A percentile compares a stretch with the other conserved stretches of the same genome.
These are phyloP conservation scores for Dorcus hopei DNA, from an alignment of 2,888 invertebrate species.

Conservation along the genomic window DNA sequence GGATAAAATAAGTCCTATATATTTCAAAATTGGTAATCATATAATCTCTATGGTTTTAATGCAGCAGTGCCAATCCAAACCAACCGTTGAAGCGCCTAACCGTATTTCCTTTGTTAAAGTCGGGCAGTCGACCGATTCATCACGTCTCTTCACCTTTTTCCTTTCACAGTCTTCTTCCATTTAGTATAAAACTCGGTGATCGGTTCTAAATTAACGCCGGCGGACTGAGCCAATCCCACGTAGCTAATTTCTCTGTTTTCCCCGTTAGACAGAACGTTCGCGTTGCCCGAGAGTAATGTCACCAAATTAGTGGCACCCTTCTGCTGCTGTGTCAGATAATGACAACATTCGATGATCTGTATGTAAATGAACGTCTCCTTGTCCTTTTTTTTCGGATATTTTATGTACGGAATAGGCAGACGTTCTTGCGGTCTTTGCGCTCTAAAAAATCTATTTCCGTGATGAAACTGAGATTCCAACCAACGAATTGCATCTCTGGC, in stretches of 20 bases:
- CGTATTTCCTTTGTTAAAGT: neutral
- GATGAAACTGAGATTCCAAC: conserved; percentile 83
- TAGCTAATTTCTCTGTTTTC: conserved; percentile 69
- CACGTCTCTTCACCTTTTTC: conserved; percentile 56
- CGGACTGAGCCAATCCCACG: conserved; percentile 73
- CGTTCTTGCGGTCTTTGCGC: conserved; percentile 84
- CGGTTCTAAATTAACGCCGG: conserved; percentile 78
- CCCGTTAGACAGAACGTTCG: conserved; percentile 32
- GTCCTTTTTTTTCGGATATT: conserved; percentile 75
- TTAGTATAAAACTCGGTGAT: conserved; percentile 80
- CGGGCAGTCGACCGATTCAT: neutral
- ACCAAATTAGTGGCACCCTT: conserved; percentile 62
- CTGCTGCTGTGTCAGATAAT: conserved; percentile 65
- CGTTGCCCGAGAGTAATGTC: conserved; percentile 71
- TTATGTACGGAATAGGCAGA: conserved; percentile 66
- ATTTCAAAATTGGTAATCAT: neutral
- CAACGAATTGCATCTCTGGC: conserved; percentile 92
- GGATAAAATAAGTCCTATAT: conserved; percentile 8
- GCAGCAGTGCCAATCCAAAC: neutral
- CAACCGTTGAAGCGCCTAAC: neutral
- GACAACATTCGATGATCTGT: conserved; percentile 81
- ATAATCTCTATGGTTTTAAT: neutral
- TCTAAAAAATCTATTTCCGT: conserved; percentile 82
- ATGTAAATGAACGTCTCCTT: conserved; percentile 70
- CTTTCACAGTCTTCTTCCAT: conserved; percentile 74